These are phyloP conservation scores for Ephydatia muelleri DNA, from an alignment of 37 sponge, comb jelly and placozoan species.

Conservation along the genomic window DNA sequence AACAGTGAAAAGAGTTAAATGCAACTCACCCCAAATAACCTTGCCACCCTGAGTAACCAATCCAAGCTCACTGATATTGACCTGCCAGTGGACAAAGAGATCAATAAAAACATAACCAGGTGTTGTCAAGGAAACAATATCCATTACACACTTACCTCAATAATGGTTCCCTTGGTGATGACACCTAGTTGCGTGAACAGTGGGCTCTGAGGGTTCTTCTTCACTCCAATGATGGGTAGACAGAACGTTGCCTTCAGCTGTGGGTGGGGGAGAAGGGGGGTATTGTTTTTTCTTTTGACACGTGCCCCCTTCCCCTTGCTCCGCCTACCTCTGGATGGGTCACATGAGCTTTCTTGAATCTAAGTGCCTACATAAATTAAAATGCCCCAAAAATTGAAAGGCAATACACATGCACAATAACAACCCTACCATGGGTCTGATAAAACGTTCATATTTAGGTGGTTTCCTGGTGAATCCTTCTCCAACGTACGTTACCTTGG, in stretches of 20 bases:
- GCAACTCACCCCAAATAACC: conserved; percentile 94
- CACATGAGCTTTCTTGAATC: conserved; percentile 99
- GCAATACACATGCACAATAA: background rate
- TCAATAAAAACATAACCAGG: background rate
- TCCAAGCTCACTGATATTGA: conserved; percentile 98
- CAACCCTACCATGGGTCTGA: conserved; percentile 89
- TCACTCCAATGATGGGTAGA: conserved; percentile 97
- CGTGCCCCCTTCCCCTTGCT: background rate
- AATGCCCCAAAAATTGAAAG: background rate
- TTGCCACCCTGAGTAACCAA: conserved; percentile 99
- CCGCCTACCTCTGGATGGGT: conserved; percentile 92
- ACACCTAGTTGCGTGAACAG: conserved; percentile 98
- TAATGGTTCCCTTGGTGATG: conserved; percentile 99
- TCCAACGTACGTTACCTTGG: conserved; percentile 96
- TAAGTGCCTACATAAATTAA: conserved; percentile 49
- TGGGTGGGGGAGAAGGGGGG: too few species aligned
- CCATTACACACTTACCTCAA: conserved; percentile 59
- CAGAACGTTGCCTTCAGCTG: conserved; percentile 97
- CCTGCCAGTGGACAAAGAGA: conserved; percentile 39
- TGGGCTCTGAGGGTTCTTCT: conserved; percentile 98
- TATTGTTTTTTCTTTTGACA: too few species aligned
- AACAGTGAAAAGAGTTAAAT: background rate
- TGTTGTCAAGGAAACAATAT: background rate
- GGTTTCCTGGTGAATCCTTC: conserved; percentile 98
- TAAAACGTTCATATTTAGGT: conserved; percentile 98